phyloP scores from a whole-genome alignment of 2,888 invertebrate species.

The Baccha elongata region DNA sequence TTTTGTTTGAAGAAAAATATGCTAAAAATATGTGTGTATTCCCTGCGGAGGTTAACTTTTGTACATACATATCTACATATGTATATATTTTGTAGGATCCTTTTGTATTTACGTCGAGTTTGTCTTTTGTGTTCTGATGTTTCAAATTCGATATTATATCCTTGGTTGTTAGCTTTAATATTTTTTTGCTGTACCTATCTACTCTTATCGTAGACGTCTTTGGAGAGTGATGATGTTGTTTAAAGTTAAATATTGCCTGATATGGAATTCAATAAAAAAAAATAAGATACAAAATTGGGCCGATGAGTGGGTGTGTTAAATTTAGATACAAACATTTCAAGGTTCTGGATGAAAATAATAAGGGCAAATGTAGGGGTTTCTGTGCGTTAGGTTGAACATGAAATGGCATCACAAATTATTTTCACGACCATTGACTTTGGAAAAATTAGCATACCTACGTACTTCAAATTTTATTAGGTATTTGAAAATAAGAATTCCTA shows the following conservation, averaged over 20 bases:
- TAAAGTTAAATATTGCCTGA: constrained; percentile 24
- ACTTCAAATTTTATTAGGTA: too few relatives aligned
- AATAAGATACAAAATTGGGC: constrained; percentile 12
- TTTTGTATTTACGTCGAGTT: not conserved
- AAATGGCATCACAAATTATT: too few relatives aligned
- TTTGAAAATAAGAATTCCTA: too few relatives aligned
- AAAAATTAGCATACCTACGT: too few relatives aligned
- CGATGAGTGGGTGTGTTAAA: constrained; percentile 19
- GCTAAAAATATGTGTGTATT: constrained; percentile 40
- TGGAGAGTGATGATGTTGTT: constrained; percentile 34
- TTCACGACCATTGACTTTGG: too few relatives aligned
- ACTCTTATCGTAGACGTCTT: not conserved
- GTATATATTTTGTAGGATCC: constrained; percentile 14
- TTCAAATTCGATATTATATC: not conserved
- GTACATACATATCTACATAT: too few relatives aligned
- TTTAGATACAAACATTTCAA: constrained; percentile 1
- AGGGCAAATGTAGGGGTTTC: not conserved
- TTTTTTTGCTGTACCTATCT: not conserved
- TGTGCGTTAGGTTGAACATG: too few relatives aligned
- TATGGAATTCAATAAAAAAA: constrained; percentile 28
- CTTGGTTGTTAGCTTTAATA: constrained; percentile 11
- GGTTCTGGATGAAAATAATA: not conserved
- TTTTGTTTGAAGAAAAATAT: constrained; percentile 45
- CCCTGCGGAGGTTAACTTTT: constrained; percentile 24
- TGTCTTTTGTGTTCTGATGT: not conserved